These are phyloP conservation scores for Sarcophaga carnaria DNA, from an alignment of 2,888 invertebrate genomes.

Conservation along the genomic window DNA sequence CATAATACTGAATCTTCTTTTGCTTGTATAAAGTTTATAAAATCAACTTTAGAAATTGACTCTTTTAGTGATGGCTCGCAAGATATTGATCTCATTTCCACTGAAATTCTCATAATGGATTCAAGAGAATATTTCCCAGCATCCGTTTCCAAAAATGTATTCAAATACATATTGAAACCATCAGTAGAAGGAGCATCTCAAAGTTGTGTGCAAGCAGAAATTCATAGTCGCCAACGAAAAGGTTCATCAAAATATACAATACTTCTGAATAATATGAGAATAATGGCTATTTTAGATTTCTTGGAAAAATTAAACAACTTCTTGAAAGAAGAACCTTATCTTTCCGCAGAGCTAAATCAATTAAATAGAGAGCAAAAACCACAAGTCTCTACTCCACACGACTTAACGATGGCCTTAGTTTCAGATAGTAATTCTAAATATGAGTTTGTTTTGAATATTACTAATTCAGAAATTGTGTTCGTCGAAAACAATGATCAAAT, in stretches of 20 bases:
- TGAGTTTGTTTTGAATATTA: conserved; percentile 95
- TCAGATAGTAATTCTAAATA: conserved; percentile 37
- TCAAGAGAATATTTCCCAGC: conserved; percentile 72
- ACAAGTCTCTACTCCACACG: conserved; percentile 28
- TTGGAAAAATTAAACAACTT: conserved; percentile 93
- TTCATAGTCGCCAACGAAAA: conserved; percentile 87
- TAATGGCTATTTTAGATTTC: conserved; percentile 97
- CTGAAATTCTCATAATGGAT: conserved; percentile 83
- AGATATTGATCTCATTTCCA: conserved; percentile 95
- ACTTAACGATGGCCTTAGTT: neutral
- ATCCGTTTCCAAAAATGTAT: conserved; percentile 87
- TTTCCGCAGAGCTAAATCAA: conserved; percentile 50
- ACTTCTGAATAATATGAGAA: conserved; percentile 95
- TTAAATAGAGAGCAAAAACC: neutral
- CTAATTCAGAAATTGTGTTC: conserved; percentile 96
- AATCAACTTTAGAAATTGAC: conserved; percentile 92
- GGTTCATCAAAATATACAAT: conserved; percentile 91
- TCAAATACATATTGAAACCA: conserved; percentile 94
- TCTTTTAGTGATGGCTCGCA: conserved; percentile 93
- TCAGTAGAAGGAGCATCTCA: conserved; percentile 80
- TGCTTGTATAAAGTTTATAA: conserved; percentile 95
- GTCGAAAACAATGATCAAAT: conserved; percentile 94
- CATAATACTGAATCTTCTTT: conserved; percentile 83
- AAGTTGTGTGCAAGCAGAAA: conserved; percentile 87
- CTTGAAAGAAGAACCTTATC: conserved; percentile 83